A percentile compares a stretch with the other conserved stretches of the same genome.
Conservation (phyloP, 2,797 vertebrate species). For the Poliocrania exsul region DNA sequence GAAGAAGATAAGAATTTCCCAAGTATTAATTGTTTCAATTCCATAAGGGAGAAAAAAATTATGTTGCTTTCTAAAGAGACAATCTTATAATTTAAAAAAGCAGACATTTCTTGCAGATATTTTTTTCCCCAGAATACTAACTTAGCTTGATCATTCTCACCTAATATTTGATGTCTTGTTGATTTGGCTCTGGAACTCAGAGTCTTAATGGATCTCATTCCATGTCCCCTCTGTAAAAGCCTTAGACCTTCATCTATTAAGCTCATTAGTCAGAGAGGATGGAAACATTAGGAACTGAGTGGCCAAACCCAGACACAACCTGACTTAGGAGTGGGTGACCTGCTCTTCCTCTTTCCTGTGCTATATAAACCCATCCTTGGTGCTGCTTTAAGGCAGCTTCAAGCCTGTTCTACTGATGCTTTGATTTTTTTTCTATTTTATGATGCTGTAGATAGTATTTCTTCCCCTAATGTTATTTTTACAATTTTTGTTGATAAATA, state of each 20-base stretch:
- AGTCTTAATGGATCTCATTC: neutral
- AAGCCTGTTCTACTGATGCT: neutral
- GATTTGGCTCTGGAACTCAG: neutral
- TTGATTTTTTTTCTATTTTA: neutral
- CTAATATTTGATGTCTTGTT: neutral
- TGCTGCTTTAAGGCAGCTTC: neutral
- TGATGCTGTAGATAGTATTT: neutral
- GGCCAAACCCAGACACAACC: neutral
- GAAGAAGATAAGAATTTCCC: neutral
- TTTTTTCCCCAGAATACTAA: neutral
- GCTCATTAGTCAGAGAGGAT: neutral
- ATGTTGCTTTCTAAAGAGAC: neutral
- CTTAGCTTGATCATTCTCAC: neutral
- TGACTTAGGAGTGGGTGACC: neutral
- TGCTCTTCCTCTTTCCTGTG: neutral
- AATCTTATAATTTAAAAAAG: neutral
- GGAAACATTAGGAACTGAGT: neutral
- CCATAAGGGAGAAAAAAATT: neutral
- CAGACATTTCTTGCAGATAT: neutral
- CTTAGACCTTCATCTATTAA: neutral
- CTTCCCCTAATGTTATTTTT: neutral
- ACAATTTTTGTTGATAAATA: neutral
- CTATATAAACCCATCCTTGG: neutral
- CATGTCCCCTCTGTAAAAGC: neutral
- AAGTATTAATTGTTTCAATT: neutral